These are phyloP conservation scores for Rotaria magnacalcarata DNA, from an alignment of 2,888 invertebrate species.

Conservation along the genomic window DNA sequence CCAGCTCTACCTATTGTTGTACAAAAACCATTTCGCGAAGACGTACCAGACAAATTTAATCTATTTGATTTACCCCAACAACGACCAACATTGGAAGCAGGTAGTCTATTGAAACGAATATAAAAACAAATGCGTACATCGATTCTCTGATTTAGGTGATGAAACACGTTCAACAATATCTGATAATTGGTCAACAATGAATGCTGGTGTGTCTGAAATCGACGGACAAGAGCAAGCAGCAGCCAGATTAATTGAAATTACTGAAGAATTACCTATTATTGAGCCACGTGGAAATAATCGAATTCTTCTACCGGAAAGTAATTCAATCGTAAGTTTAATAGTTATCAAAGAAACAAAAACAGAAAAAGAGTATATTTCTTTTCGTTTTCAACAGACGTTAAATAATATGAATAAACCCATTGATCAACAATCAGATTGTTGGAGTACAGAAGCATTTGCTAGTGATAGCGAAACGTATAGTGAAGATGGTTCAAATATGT, in stretches of 20 bases:
- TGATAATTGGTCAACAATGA: conserved; percentile 98
- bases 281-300: background rate
- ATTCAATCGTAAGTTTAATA: background rate
- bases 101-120: background rate
- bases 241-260: conserved; percentile 45
- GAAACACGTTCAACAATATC: conserved; percentile 93
- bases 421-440: conserved; percentile 68
- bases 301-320: background rate
- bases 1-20: conserved; percentile 59
- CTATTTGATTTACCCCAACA: conserved; percentile 76
- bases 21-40: conserved; percentile 77
- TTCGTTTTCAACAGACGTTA: background rate
- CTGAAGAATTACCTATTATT: conserved; percentile 37
- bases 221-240: conserved; percentile 82
- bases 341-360: too few species aligned
- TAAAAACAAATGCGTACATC: too few species aligned
- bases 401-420: background rate
- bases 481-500: conserved; percentile 4
- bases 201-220: conserved; percentile 81
- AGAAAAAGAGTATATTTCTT: too few species aligned
- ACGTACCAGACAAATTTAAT: conserved; percentile 95
- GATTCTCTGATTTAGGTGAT: conserved; percentile 67
- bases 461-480: conserved; percentile 80
- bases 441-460: conserved; percentile 95
- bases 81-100: conserved; percentile 43